phyloP scores from a whole-genome alignment of 92 coral and sea anemone species.

The Actinernus sp. region DNA sequence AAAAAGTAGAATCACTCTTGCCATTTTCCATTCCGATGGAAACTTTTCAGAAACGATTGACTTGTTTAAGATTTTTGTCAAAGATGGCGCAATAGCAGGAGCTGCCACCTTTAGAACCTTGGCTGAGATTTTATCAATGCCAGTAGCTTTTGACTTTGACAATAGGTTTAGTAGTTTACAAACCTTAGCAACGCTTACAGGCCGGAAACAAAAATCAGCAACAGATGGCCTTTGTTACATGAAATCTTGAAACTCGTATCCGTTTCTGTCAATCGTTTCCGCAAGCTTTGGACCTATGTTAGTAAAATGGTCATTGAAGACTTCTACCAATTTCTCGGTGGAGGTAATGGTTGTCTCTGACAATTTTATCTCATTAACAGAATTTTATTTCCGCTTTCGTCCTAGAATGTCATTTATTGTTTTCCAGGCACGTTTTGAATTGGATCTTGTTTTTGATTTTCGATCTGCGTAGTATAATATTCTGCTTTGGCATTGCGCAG shows the following conservation, averaged over 20 bases:
- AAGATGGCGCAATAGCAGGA: conserved; percentile 45
- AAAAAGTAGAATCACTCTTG: conserved; percentile 37
- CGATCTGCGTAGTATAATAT: neutral
- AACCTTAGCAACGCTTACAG: conserved; percentile 11
- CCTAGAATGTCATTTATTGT: neutral
- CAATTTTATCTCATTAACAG: neutral
- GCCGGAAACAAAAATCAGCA: conserved; percentile 2
- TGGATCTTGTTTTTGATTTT: no score
- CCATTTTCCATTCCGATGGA: conserved; percentile 51
- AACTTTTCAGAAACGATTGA: conserved; percentile 24
- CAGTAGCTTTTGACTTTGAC: conserved; percentile 51
- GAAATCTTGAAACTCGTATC: neutral
- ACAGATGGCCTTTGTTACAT: conserved; percentile 1
- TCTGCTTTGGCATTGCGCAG: neutral
- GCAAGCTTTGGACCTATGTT: conserved; percentile 9
- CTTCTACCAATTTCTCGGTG: neutral
- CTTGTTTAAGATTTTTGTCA: conserved; percentile 45
- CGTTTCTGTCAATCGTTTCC: conserved; percentile 1
- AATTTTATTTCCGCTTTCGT: neutral
- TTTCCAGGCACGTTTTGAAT: no score
- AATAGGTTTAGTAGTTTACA: conserved; percentile 13
- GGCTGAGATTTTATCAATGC: conserved; percentile 55
- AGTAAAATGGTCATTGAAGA: conserved; percentile 5
- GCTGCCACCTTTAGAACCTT: conserved; percentile 59
- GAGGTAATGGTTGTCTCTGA: neutral